Evolutionary conservation across 2,113 vertebrate genomes (phyloP).

Genomic region (Nerophis lumbriciformis): DNA sequence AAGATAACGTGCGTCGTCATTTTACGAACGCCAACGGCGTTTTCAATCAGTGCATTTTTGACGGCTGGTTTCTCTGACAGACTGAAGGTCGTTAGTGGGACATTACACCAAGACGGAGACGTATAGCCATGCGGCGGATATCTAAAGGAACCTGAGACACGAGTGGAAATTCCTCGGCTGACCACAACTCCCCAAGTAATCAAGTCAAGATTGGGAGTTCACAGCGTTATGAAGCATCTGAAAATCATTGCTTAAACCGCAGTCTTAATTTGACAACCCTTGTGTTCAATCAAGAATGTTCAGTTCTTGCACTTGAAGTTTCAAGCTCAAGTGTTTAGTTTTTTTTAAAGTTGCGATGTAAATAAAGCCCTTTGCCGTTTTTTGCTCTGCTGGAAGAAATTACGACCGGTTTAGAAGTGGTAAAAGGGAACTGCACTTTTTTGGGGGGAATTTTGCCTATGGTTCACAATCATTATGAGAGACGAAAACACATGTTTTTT

Average conservation of each 20-base stretch:
- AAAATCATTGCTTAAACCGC: not conserved
- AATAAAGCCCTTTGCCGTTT: not conserved
- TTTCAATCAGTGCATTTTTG: not conserved
- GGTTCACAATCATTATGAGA: no score
- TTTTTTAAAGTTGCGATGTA: not conserved
- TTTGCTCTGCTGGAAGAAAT: not conserved
- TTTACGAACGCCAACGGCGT: not conserved
- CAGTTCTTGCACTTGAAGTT: not conserved
- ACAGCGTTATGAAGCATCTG: not conserved
- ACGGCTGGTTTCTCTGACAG: not conserved
- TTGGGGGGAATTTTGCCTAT: no score
- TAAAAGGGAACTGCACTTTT: no score
- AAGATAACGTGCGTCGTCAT: no score
- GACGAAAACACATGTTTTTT: no score
- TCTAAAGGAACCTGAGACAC: not conserved
- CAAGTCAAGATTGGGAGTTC: not conserved
- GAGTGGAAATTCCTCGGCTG: slow-evolving; percentile 3
- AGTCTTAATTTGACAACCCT: not conserved
- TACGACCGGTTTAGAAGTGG: no score
- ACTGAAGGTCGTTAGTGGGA: no score
- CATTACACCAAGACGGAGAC: no score
- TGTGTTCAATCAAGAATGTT: not conserved
- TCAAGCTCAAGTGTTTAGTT: not conserved
- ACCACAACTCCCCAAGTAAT: not conserved
- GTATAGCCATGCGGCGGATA: no score